Evolutionary conservation across 2,113 vertebrate species (phyloP).

Genomic region (Nibea albiflora): DNA sequence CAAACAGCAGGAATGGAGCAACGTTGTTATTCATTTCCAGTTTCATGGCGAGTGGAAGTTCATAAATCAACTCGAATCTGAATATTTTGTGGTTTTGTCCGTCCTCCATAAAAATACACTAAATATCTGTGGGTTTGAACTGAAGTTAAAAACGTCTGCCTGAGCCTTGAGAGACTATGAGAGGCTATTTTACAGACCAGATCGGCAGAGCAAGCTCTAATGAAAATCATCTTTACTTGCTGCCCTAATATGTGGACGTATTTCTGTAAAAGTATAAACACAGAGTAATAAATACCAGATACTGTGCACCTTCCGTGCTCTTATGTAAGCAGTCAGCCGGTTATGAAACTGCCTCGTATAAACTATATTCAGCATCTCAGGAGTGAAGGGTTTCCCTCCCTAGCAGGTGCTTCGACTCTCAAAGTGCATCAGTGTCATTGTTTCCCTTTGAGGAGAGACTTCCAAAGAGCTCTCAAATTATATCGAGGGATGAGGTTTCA

Average conservation of each 20-base stretch:
- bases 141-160: too few species aligned
- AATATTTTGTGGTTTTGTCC: background rate
- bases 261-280: background rate
- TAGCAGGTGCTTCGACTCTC: conserved; percentile 60
- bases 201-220: background rate
- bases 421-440: conserved; percentile 71
- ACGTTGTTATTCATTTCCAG: background rate
- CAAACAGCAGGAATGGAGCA: background rate
- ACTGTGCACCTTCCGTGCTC: background rate
- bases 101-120: background rate
- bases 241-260: background rate
- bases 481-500: conserved; percentile 68
- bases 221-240: background rate
- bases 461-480: conserved; percentile 75
- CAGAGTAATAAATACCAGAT: conserved; percentile 5
- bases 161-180: background rate
- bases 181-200: background rate
- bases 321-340: conserved; percentile 44
- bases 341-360: conserved; percentile 45
- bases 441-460: conserved; percentile 74
- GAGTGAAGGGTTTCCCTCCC: conserved; percentile 69
- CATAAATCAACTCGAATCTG: background rate
- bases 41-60: background rate
- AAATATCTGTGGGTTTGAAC: background rate
- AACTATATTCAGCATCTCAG: conserved; percentile 44